These are phyloP conservation scores for Mormoops blainvillei DNA, from an alignment of 2,113 vertebrate species.

Conservation along the genomic window DNA sequence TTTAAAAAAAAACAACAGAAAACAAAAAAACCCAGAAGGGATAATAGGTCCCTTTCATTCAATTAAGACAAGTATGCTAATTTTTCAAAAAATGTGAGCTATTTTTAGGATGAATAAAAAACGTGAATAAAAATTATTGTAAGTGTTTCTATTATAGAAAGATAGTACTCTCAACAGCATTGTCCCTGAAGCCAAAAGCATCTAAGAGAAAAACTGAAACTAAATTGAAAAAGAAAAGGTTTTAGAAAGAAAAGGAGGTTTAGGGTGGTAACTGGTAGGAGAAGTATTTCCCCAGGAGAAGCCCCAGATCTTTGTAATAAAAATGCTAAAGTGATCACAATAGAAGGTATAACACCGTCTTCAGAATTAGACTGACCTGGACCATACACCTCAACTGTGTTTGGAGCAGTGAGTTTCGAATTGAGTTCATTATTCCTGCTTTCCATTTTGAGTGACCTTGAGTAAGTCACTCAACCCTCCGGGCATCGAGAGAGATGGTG, in stretches of 20 bases:
- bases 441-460: background rate
- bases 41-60: background rate
- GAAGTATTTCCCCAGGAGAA: background rate
- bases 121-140: background rate
- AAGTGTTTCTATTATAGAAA: background rate
- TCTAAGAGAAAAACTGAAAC: background rate
- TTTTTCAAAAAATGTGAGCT: slow-evolving; percentile 4
- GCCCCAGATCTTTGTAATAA: background rate
- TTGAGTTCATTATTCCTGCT: background rate
- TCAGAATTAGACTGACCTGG: background rate
- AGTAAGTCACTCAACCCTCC: background rate
- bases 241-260: background rate
- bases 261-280: background rate
- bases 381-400: background rate
- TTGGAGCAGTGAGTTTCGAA: background rate
- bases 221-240: background rate
- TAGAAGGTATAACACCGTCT: background rate
- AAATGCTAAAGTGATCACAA: background rate
- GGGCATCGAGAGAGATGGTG: background rate
- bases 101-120: slow-evolving; percentile 22
- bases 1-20: background rate
- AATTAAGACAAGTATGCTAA: background rate
- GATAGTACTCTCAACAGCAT: background rate
- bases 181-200: background rate
- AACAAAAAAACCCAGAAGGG: too few species aligned